These are phyloP conservation scores for Arge pagana DNA, from an alignment of 2,888 invertebrate species.

Conservation along the genomic window DNA sequence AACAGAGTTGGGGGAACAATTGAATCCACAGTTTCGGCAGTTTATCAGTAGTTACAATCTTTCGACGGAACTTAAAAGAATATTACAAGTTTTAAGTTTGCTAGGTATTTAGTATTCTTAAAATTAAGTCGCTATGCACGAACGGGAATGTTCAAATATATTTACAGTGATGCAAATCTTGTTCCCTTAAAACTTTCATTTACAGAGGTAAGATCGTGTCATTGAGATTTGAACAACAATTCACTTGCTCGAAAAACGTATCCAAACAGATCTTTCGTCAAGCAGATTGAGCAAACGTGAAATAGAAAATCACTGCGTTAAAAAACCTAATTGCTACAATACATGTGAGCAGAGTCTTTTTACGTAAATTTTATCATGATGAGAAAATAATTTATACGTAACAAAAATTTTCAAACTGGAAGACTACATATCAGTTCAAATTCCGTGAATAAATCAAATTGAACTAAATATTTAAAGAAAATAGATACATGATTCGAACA, in stretches of 20 bases:
- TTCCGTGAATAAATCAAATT: too few species aligned
- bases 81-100: too few species aligned
- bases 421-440: conserved; percentile 9
- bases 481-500: background rate
- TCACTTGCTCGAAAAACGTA: background rate
- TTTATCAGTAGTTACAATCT: too few species aligned
- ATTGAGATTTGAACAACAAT: background rate
- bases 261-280: background rate
- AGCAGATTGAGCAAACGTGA: conserved; percentile 9
- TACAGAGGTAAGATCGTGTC: background rate
- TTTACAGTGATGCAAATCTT: conserved; percentile 24
- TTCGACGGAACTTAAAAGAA: too few species aligned
- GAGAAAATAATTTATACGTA: background rate
- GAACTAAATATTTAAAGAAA: too few species aligned
- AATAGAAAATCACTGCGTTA: background rate
- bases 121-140: conserved; percentile 40
- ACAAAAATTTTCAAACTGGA: conserved; percentile 9
- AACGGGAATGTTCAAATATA: conserved; percentile 38
- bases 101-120: conserved; percentile 9
- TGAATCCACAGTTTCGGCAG: too few species aligned
- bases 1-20: too few species aligned
- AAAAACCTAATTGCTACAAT: background rate
- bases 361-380: background rate
- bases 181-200: conserved; percentile 5
- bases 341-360: conserved; percentile 1